Base-by-base conservation (phyloP, 35 echinoderm and acorn worm species). In the Ophiothrix spiculata region DNA sequence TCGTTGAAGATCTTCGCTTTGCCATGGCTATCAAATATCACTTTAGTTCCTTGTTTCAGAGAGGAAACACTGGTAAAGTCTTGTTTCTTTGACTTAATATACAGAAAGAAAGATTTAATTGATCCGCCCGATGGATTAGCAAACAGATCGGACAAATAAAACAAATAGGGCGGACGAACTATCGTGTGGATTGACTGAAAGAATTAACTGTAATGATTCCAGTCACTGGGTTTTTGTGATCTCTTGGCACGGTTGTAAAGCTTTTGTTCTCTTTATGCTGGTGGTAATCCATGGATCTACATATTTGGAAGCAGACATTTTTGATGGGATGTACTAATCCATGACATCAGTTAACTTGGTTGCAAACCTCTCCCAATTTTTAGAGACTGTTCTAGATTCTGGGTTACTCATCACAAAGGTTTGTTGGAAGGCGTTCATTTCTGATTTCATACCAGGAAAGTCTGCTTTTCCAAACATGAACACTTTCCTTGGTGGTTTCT, bases 181-280 rank as follows among this genome's bases (percentile, higher is more conserved):
- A 69, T 35, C 1, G 8, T 85, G 21, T 36, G 42, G 29, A 75
- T 37, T 28, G 31, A 14, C 39, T 81, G 56, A n/a, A 56, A 45
- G 77, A 33, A 81, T 14, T 81, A 38, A 33, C 74, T 81, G 79
- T 21, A 88, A 33, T 4, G 23, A 6, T 1, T 77, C 85, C 85
- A 79, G 75, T 87, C 85, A 15, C 21, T 1, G 6, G 80, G 80
- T 25, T n/a, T 82, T 31, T 83, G 40, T 35, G 75, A 40, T 45
- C 31, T 37, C 76, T 87, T 87, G 15, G 37, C 85, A 36, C 46
- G 81, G 35, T 87, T 88, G 69, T 83, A 89, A 23, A 89, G n/a
- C 32, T 39, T 69, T 28, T 89, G 79, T 39, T 83, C 83, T 36
- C 32, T 81, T 69, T 89, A 81, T 38, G 45, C 45, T 54, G 45